A percentile compares a stretch with the other conserved stretches of the same genome.
Conservation (phyloP, 1,140 invertebrate species). For the Aricia agestis region DNA sequence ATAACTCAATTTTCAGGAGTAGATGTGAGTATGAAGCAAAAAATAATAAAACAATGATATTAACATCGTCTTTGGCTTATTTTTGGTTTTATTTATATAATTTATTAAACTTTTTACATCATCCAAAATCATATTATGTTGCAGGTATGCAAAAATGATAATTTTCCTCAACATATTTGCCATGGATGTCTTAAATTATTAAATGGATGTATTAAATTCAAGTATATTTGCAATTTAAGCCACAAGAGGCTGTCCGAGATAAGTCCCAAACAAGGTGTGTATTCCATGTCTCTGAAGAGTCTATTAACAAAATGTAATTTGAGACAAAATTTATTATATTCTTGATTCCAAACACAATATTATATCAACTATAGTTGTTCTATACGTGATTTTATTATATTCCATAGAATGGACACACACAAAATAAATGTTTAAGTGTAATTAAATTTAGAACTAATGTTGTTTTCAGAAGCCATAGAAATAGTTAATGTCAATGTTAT, state of each 20-base stretch:
- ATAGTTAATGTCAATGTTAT: conserved; percentile 5
- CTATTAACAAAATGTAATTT: too few species aligned
- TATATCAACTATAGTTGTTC: too few species aligned
- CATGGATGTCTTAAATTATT: conserved; percentile 53
- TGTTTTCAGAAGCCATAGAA: background rate
- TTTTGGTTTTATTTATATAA: too few species aligned
- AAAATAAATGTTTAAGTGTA: too few species aligned
- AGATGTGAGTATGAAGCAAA: background rate
- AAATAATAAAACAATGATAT: background rate
- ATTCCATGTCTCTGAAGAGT: background rate
- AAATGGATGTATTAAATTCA: conserved; percentile 59
- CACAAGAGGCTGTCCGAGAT: conserved; percentile 42
- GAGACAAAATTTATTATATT: too few species aligned
- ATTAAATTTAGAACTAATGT: too few species aligned
- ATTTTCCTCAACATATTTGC: conserved; percentile 54
- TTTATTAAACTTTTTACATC: too few species aligned
- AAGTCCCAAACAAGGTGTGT: conserved; percentile 51
- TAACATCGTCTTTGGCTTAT: background rate
- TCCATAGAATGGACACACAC: too few species aligned
- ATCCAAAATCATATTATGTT: conserved; percentile 23
- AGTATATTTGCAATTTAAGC: conserved; percentile 54
- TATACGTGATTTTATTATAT: too few species aligned
- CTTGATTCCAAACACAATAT: too few species aligned
- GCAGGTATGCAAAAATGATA: conserved; percentile 50
- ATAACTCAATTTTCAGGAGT: conserved; percentile 57